A percentile compares a stretch with the other conserved stretches of the same genome.
These are phyloP conservation scores for Phenganax stokvisi DNA, from an alignment of 92 coral and sea anemone genomes.

Conservation along the genomic window DNA sequence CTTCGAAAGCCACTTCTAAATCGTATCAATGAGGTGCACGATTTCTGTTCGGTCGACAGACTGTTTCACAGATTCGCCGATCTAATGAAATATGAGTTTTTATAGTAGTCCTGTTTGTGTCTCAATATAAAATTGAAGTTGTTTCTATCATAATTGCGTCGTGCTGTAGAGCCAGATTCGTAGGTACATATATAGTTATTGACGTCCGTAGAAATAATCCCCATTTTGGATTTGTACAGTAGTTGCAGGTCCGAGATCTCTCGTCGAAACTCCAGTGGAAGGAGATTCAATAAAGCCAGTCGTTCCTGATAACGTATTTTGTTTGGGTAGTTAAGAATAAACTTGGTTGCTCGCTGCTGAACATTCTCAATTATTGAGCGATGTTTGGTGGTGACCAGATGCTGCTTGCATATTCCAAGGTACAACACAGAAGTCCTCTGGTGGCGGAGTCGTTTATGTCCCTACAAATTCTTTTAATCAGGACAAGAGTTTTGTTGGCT, in stretches of 20 bases:
- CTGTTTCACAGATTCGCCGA: slow-evolving; percentile 7
- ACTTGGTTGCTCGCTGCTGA: not conserved
- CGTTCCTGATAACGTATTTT: not conserved
- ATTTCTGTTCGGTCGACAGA: slow-evolving; percentile 12
- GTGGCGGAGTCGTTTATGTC: too few relatives aligned
- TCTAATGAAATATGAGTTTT: not conserved
- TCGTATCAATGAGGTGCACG: not conserved
- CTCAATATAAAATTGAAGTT: not conserved
- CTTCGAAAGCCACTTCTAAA: not conserved
- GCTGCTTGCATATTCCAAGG: too few relatives aligned
- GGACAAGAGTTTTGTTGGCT: too few relatives aligned
- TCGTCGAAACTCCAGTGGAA: slow-evolving; percentile 39
- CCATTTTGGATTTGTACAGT: slow-evolving; percentile 33
- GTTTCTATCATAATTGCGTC: slow-evolving; percentile 7
- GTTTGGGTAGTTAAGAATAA: not conserved
- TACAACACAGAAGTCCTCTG: too few relatives aligned
- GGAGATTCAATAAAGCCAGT: not conserved
- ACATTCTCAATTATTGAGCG: too few relatives aligned
- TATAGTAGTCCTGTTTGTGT: slow-evolving; percentile 31
- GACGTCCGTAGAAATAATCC: slow-evolving; percentile 19
- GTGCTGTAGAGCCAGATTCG: not conserved
- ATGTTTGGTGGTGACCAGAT: too few relatives aligned
- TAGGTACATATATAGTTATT: not conserved
- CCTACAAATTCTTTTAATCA: too few relatives aligned
- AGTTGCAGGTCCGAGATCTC: slow-evolving; percentile 32